phyloP scores from a whole-genome alignment of 1,140 invertebrate species.

The Proctacanthus coquilletti region DNA sequence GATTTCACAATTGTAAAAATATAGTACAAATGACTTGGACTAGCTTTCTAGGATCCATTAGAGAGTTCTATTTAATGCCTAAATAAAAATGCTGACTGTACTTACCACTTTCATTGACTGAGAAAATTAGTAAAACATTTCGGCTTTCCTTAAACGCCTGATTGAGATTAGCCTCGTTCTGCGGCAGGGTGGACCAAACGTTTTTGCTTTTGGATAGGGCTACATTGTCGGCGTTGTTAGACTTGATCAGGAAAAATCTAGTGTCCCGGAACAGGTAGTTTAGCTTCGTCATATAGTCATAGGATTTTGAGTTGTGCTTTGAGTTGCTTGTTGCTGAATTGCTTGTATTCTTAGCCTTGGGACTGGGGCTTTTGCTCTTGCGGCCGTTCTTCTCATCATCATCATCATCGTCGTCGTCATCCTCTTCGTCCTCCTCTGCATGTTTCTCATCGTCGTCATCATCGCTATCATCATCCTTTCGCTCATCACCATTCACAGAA shows the following conservation, averaged over 20 bases:
- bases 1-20: too few relatives aligned
- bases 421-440: conserved; percentile 16
- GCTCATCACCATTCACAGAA: conserved; percentile 33
- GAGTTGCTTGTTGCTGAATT: conserved; percentile 7
- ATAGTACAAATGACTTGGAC: too few relatives aligned
- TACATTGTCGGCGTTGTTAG: conserved; percentile 95
- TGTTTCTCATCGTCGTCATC: neutral
- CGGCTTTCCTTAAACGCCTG: conserved; percentile 81
- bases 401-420: conserved; percentile 18
- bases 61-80: too few relatives aligned
- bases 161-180: conserved; percentile 93
- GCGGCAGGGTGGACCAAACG: conserved; percentile 94
- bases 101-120: conserved; percentile 87
- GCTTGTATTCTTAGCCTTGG: conserved; percentile 16
- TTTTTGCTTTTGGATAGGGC: conserved; percentile 86
- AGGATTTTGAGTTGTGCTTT: conserved; percentile 40
- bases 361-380: conserved; percentile 14
- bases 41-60: too few relatives aligned
- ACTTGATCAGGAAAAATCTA: conserved; percentile 94
- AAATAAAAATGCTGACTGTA: too few relatives aligned
- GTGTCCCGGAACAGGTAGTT: conserved; percentile 92
- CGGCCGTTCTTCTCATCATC: conserved; percentile 15
- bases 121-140: conserved; percentile 93
- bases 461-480: conserved; percentile 11
- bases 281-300: conserved; percentile 76